Percentiles rank a stretch among this genome's conserved stretches.
Evolutionary conservation across 2,113 vertebrate genomes (phyloP).

Genomic region (Leptodactylus fuscus): DNA sequence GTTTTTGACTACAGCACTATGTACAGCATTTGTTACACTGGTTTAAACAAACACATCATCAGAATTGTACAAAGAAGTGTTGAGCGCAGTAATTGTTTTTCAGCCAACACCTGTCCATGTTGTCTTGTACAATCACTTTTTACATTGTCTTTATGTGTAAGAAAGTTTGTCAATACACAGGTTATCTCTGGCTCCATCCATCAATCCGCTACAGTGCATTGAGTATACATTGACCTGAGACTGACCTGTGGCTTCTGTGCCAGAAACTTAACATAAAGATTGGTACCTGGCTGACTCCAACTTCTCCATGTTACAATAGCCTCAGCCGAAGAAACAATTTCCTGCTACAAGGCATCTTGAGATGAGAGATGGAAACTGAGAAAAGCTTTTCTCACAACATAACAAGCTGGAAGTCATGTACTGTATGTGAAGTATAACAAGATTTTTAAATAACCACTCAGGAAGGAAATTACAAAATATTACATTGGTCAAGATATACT

Average conservation of each 20-base stretch:
- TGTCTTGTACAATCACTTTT: neutral
- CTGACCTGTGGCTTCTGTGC: neutral
- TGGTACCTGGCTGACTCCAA: neutral
- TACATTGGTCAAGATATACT: conserved; percentile 28
- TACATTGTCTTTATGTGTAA: conserved; percentile 2
- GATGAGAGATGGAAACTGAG: conserved; percentile 21
- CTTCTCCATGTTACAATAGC: conserved; percentile 3
- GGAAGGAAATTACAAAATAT: conserved; percentile 26
- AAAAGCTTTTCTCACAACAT: conserved; percentile 17
- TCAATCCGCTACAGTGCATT: neutral
- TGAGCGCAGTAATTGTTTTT: neutral
- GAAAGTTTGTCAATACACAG: neutral
- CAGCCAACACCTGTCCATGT: neutral
- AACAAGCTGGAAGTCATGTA: conserved; percentile 17
- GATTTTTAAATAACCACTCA: conserved; percentile 7
- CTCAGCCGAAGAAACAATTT: conserved; percentile 10
- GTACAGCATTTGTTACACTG: neutral
- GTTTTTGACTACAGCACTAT: neutral
- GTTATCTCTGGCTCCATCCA: neutral
- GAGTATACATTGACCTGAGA: neutral
- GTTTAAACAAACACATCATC: neutral
- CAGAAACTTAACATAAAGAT: neutral
- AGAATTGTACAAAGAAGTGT: neutral
- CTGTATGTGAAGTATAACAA: conserved; percentile 23
- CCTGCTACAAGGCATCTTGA: conserved; percentile 29